Conservation (phyloP, 2,797 vertebrate genomes). For the Sebastes itinus region DNA sequence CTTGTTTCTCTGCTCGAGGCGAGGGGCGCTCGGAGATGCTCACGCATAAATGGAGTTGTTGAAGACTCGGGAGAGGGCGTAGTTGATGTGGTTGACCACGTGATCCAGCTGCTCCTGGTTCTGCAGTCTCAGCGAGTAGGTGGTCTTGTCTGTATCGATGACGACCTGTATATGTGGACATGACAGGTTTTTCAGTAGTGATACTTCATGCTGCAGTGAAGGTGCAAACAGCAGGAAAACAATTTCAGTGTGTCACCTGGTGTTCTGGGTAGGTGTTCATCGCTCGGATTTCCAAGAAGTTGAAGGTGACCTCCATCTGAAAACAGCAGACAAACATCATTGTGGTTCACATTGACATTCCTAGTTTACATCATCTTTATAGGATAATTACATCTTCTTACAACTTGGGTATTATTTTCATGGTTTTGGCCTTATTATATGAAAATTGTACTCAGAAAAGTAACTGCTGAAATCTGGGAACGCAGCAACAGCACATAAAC, state of each 20-base stretch:
- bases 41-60: constrained; percentile 88
- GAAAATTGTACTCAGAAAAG: background rate
- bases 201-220: background rate
- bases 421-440: background rate
- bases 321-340: constrained; percentile 12
- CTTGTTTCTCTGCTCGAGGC: background rate
- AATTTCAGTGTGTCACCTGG: constrained; percentile 78
- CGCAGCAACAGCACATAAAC: background rate
- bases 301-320: constrained; percentile 90
- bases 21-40: constrained; percentile 44
- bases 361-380: background rate
- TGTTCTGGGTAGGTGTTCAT: constrained; percentile 88
- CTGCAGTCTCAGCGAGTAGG: constrained; percentile 85
- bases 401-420: background rate
- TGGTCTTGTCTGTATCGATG: constrained; percentile 90
- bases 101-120: constrained; percentile 88
- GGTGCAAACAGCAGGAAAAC: background rate
- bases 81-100: constrained; percentile 88
- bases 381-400: background rate
- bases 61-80: constrained; percentile 89
- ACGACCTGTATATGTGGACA: constrained; percentile 78
- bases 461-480: background rate
- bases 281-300: constrained; percentile 91
- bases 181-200: background rate
- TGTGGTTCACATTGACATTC: background rate